Percentiles rank a stretch among this genome's conserved stretches.
These are phyloP conservation scores for Daubentonia madagascariensis DNA, from an alignment of 2,113 vertebrate species.

Conservation along the genomic window DNA sequence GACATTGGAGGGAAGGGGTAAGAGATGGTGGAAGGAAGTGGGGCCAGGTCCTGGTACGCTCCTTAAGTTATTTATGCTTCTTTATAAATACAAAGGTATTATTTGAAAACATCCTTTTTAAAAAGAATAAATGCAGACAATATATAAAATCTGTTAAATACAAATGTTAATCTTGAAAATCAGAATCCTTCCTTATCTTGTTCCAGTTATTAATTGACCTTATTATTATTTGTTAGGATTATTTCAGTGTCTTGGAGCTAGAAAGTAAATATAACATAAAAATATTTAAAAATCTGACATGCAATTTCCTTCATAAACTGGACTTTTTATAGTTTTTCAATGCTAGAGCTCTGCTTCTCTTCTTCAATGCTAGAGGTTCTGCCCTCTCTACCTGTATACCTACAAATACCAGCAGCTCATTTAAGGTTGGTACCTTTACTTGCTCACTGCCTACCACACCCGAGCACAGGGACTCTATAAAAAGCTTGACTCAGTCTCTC, in stretches of 20 bases:
- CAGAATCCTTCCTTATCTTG: neutral
- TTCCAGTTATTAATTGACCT: neutral
- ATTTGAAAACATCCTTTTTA: neutral
- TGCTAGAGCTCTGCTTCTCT: neutral
- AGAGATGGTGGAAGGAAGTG: neutral
- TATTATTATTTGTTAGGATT: neutral
- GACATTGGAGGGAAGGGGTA: neutral
- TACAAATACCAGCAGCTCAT: neutral
- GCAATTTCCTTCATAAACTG: constrained; percentile 59
- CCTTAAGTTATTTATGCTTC: neutral
- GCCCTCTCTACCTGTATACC: neutral
- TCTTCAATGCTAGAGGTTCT: neutral
- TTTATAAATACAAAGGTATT: neutral
- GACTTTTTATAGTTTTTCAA: constrained; percentile 32
- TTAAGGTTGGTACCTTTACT: neutral
- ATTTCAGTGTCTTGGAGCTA: neutral
- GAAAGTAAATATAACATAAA: neutral
- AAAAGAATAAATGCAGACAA: neutral
- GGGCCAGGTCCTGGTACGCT: no score
- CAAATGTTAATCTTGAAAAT: neutral
- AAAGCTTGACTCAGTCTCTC: neutral
- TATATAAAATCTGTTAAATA: neutral
- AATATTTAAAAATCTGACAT: neutral
- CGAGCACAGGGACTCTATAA: neutral
- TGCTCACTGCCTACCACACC: neutral